A percentile compares a stretch with the other conserved stretches of the same genome.
Conservation (phyloP, 2,888 invertebrate species). For the Melinaea marsaeus region DNA sequence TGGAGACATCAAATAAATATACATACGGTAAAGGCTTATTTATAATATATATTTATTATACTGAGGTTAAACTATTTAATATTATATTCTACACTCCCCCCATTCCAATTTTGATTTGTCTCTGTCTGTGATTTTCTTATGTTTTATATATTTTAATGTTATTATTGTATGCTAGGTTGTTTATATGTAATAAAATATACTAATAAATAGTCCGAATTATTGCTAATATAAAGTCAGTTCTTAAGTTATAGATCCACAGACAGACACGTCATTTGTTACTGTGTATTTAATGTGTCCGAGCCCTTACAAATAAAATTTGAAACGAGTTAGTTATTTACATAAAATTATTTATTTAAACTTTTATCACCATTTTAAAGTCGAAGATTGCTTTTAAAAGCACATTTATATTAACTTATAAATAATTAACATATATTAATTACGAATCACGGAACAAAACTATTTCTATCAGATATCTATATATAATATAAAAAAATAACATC, state of each 20-base stretch:
- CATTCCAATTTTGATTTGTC: too few species aligned
- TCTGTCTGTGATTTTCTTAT: not conserved
- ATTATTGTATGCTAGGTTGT: not conserved
- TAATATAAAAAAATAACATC: conserved; percentile 11
- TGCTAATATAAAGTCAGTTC: not conserved
- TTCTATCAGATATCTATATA: not conserved
- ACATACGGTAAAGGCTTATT: conserved; percentile 71
- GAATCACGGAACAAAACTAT: not conserved
- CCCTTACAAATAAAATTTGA: not conserved
- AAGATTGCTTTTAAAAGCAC: conserved; percentile 1
- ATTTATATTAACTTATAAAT: not conserved
- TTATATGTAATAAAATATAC: not conserved
- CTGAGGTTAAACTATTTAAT: conserved; percentile 9
- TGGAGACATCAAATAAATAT: conserved; percentile 75
- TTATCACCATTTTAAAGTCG: not conserved
- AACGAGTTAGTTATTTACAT: conserved; percentile 1
- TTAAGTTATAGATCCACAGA: not conserved
- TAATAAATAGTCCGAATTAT: too few species aligned
- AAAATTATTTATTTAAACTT: not conserved
- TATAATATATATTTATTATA: conserved; percentile 56
- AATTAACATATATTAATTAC: not conserved
- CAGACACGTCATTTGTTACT: too few species aligned
- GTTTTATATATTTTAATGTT: not conserved
- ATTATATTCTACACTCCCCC: not conserved
- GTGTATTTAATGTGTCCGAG: not conserved